Percentiles rank a stretch among this genome's conserved stretches.
Conservation (phyloP, 30 jellyfish, hydroid and myxozoan genomes). For the Catostylus mosaicus region DNA sequence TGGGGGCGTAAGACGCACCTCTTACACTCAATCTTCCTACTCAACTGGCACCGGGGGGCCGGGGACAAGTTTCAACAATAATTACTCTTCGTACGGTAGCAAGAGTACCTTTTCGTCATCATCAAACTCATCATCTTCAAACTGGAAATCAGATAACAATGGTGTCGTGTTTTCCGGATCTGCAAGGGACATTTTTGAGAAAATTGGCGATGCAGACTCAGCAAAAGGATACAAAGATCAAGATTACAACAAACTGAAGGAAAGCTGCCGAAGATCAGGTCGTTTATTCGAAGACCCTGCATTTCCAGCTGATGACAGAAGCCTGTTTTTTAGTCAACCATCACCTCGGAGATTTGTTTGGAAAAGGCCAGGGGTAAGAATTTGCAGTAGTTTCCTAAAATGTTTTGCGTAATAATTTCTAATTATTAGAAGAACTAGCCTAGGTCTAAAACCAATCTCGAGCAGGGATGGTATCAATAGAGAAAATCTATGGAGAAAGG, state of each 20-base stretch:
- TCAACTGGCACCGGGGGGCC: constrained; percentile 36
- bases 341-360: constrained; percentile 74
- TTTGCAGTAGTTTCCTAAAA: not conserved
- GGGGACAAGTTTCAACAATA: constrained; percentile 27
- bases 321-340: constrained; percentile 62
- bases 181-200: constrained; percentile 54
- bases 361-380: constrained; percentile 77
- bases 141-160: constrained; percentile 21
- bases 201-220: constrained; percentile 32
- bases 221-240: constrained; percentile 63
- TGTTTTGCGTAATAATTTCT: too few relatives aligned
- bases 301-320: constrained; percentile 67
- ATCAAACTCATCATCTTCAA: constrained; percentile 39
- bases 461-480: too few relatives aligned
- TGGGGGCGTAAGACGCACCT: constrained; percentile 49
- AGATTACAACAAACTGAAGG: constrained; percentile 64
- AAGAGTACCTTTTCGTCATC: constrained; percentile 15
- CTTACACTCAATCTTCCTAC: constrained; percentile 23
- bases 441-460: too few relatives aligned
- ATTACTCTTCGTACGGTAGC: constrained; percentile 38
- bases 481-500: too few relatives aligned
- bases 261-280: constrained; percentile 54
- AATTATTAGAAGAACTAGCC: too few relatives aligned
- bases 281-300: constrained; percentile 61
- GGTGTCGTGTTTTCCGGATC: constrained; percentile 62